These are phyloP conservation scores for Drosophila nigromelanica DNA, from an alignment of 1,140 invertebrate genomes.

Conservation along the genomic window DNA sequence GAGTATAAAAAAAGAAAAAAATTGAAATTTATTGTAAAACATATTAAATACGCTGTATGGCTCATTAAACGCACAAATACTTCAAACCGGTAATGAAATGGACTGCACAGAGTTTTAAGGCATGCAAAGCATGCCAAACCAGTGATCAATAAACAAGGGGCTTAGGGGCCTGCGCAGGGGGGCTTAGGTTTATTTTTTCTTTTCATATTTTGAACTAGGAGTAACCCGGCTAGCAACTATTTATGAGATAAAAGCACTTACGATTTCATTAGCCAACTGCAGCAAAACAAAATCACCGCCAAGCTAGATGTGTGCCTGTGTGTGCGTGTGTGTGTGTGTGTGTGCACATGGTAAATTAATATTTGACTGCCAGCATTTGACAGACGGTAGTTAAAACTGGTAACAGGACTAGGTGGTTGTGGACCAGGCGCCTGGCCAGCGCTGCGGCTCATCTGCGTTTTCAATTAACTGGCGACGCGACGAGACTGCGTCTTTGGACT, in stretches of 20 bases:
- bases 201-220: neutral
- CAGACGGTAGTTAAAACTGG: conserved; percentile 47
- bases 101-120: conserved; percentile 32
- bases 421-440: conserved; percentile 9
- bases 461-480: conserved; percentile 54
- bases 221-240: conserved; percentile 63
- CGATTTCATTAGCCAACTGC: conserved; percentile 80
- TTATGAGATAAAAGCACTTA: conserved; percentile 80
- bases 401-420: conserved; percentile 11
- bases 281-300: conserved; percentile 74
- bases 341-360: conserved; percentile 63
- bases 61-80: conserved; percentile 60
- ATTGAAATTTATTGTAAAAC: conserved; percentile 42
- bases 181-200: neutral
- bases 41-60: conserved; percentile 59
- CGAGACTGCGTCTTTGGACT: neutral
- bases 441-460: conserved; percentile 43
- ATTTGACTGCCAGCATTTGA: conserved; percentile 67
- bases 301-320: conserved; percentile 15
- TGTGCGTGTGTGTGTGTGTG: neutral
- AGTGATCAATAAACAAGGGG: neutral
- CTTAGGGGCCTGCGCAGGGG: neutral
- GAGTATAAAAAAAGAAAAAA: neutral
- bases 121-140: conserved; percentile 28
- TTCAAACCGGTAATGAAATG: conserved; percentile 69